phyloP scores from a whole-genome alignment of 2,113 vertebrate species.

The Cepphus grylle region DNA sequence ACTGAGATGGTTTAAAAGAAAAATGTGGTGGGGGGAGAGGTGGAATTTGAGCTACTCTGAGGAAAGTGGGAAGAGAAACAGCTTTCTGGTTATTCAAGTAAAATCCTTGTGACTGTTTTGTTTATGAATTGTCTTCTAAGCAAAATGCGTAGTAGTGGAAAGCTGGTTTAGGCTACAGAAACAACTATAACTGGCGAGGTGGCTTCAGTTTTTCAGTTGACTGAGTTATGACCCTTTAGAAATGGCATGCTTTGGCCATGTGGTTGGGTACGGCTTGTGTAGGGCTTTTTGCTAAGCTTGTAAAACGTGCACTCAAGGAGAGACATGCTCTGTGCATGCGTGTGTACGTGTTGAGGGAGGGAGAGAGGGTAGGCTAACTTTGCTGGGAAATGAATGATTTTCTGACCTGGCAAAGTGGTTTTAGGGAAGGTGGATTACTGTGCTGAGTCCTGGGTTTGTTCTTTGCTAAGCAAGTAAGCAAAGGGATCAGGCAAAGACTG shows the following conservation, averaged over 20 bases:
- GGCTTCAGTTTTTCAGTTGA: slow-evolving; percentile 39
- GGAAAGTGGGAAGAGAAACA: neutral
- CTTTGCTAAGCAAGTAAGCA: neutral
- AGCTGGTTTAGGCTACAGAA: neutral
- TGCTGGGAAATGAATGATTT: neutral
- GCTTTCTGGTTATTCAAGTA: neutral
- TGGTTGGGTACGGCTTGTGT: neutral
- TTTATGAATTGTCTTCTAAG: neutral
- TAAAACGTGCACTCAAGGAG: neutral
- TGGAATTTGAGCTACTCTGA: neutral
- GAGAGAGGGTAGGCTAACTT: neutral
- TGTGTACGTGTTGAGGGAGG: neutral
- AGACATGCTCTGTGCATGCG: neutral
- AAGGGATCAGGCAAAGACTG: neutral
- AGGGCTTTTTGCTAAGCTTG: slow-evolving; percentile 19
- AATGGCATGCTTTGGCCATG: neutral
- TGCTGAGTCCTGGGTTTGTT: neutral
- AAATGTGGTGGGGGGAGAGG: neutral
- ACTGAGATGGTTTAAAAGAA: neutral
- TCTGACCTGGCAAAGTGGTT: neutral
- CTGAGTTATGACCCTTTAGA: slow-evolving; percentile 27
- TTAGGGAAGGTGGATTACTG: neutral
- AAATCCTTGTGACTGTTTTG: neutral
- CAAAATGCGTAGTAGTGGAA: neutral
- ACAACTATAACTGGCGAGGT: neutral